Evolutionary conservation across 2,888 invertebrate genomes (phyloP).

Genomic region (Serrognathus titanus): DNA sequence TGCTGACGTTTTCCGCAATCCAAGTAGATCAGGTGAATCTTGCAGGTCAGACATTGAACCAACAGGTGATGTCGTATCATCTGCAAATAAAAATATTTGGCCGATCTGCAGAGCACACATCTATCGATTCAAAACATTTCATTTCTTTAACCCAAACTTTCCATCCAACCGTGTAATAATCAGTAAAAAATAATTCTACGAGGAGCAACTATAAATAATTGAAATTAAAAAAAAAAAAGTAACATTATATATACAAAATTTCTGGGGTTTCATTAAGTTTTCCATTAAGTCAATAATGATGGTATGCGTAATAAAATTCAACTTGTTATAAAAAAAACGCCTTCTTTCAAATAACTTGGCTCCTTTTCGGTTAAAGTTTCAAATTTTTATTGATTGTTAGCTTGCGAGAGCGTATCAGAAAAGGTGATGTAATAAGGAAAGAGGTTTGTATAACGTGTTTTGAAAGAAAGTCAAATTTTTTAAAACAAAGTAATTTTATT

Average conservation of each 20-base stretch:
- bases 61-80: slow-evolving; percentile 32
- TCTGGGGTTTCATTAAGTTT: too few relatives aligned
- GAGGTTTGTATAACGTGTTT: background rate
- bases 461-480: slow-evolving; percentile 4
- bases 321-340: background rate
- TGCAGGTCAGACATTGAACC: slow-evolving; percentile 31
- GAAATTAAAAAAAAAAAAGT: too few relatives aligned
- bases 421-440: background rate
- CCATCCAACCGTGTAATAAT: too few relatives aligned
- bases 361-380: too few relatives aligned
- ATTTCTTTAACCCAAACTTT: too few relatives aligned
- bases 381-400: too few relatives aligned
- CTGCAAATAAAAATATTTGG: slow-evolving; percentile 29
- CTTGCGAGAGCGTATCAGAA: background rate
- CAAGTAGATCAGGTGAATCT: slow-evolving; percentile 35
- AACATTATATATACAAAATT: too few relatives aligned
- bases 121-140: too few relatives aligned
- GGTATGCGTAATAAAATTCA: background rate
- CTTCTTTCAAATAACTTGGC: background rate
- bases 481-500: slow-evolving; percentile 15
- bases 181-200: too few relatives aligned
- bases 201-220: too few relatives aligned
- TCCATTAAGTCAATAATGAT: too few relatives aligned
- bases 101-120: background rate
- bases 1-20: slow-evolving; percentile 35